Evolutionary conservation across 2,888 invertebrate genomes (phyloP).

Genomic region (Metacarcinus magister): DNA sequence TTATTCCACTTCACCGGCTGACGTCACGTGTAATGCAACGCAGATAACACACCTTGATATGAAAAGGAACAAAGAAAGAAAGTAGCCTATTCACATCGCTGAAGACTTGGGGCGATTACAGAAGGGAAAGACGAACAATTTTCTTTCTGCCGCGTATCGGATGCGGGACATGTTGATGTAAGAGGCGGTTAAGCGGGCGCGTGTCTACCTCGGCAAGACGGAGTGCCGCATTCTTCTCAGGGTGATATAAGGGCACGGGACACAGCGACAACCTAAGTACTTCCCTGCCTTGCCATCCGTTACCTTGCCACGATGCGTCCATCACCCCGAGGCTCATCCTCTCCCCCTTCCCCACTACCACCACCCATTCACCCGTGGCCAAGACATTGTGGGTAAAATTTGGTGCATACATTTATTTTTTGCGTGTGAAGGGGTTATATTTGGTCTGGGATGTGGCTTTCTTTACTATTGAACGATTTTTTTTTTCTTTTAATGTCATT

Average conservation of each 20-base stretch:
- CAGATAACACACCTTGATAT: background rate
- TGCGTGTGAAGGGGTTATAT: too few species aligned
- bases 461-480: background rate
- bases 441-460: too few species aligned
- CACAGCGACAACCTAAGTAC: constrained; percentile 28
- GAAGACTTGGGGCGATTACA: background rate
- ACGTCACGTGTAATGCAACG: background rate
- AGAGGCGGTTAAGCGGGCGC: constrained; percentile 13
- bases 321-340: background rate
- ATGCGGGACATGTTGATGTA: constrained; percentile 19
- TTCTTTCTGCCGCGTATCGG: constrained; percentile 1
- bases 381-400: background rate
- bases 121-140: background rate
- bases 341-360: background rate
- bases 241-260: constrained; percentile 34
- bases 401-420: background rate
- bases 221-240: constrained; percentile 34
- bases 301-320: constrained; percentile 28
- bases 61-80: background rate
- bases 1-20: background rate
- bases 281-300: constrained; percentile 8
- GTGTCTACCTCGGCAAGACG: constrained; percentile 4
- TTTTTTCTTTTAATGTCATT: background rate
- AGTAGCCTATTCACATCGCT: background rate
- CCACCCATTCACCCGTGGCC: background rate